Base-by-base conservation (phyloP, 2,888 invertebrate species). In the Diaperis boleti region DNA sequence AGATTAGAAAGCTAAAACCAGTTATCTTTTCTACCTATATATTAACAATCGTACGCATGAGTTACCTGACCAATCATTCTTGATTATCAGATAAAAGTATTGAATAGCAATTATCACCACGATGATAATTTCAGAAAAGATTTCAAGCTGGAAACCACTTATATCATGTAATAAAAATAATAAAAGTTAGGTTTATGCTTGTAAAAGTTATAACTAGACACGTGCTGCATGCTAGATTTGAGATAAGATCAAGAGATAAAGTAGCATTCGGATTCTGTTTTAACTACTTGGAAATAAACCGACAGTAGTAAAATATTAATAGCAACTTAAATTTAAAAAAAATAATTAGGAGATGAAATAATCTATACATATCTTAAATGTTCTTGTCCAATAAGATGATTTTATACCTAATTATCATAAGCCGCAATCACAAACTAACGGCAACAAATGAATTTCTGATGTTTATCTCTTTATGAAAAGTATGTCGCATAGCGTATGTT, bases 1-100 rank as follows among this genome's bases (percentile, higher is more conserved):
- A 33, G 33, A 33, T 33, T 33, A 33, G 33, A 13, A 13, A 33
- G 33, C n/a, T 33, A 33, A 33, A 33, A 33, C 33, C 33, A 33
- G 33, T 33, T 33, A 33, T 33, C 33, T 10, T 33, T 11, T 33
- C 10, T 33, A 33, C 33, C 33, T 33, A n/a, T 33, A 33, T 13
- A 33, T 33, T 33, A 33, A 33, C 33, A 33, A 33, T 33, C 33
- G 13, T 33, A 33, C 33, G 33, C 33, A 33, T 33, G 8, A 33
- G 33, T 33, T 33, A 33, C 33, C 33, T 33, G 33, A 10, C 33
- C 33, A n/a, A 33, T 33, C 11, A 33, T 33, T 33, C 33, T 33
- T 33, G 33, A 33, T 33, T 33, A 33, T 13, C 13, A 11, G 33
- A 33, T 33, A 33, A 33, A 10, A 11, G 6, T 11, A 4, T 2